Percentiles rank a stretch among this genome's conserved stretches.
phyloP scores from a whole-genome alignment of 2,113 vertebrate species.

The Dasyurus viverrinus region DNA sequence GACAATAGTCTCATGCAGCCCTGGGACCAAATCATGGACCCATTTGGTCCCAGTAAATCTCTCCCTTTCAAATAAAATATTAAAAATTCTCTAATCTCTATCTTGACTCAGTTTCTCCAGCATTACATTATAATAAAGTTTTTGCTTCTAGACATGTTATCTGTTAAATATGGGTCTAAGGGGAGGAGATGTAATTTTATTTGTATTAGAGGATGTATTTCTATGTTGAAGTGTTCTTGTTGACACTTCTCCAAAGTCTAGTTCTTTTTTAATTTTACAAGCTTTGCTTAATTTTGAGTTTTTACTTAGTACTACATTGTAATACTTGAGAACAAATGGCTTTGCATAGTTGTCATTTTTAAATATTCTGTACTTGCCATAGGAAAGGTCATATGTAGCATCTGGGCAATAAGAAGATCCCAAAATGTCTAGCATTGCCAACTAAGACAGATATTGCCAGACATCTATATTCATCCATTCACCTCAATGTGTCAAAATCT shows the following conservation, averaged over 20 bases:
- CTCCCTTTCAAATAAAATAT: too few species aligned
- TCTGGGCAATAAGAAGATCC: slow-evolving; percentile 46
- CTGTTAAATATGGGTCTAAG: neutral
- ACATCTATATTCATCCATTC: slow-evolving; percentile 50
- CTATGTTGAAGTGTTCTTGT: slow-evolving; percentile 4
- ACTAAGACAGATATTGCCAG: slow-evolving; percentile 46
- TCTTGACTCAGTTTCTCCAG: too few species aligned
- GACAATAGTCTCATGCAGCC: too few species aligned
- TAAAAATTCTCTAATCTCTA: too few species aligned
- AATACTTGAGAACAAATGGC: neutral
- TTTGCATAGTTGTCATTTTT: neutral
- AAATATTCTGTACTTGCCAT: neutral
- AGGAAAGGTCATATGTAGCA: slow-evolving; percentile 67
- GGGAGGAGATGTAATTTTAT: neutral
- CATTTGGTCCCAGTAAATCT: too few species aligned
- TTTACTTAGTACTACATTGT: slow-evolving; percentile 27
- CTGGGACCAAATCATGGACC: too few species aligned
- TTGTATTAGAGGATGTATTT: slow-evolving; percentile 17
- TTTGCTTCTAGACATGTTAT: neutral
- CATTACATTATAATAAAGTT: neutral
- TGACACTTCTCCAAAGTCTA: slow-evolving; percentile 6
- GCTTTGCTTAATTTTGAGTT: slow-evolving; percentile 41
- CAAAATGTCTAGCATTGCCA: slow-evolving; percentile 30
- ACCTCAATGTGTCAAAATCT: slow-evolving; percentile 60
- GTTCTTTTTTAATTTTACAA: slow-evolving; percentile 17